Base-by-base conservation (phyloP, 2,113 vertebrate genomes). In the Marmota monax region DNA sequence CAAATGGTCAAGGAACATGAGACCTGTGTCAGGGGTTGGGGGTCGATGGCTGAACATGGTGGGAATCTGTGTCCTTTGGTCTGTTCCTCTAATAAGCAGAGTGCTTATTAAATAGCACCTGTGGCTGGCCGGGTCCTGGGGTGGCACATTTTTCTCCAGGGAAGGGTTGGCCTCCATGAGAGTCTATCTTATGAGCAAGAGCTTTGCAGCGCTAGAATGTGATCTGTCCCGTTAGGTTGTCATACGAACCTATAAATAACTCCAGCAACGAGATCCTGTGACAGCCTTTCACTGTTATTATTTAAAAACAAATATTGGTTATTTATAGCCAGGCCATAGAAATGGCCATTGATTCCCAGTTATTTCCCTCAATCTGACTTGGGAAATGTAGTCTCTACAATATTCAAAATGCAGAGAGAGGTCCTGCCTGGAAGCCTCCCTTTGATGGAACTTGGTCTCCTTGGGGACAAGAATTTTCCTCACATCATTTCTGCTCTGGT, bases 201-300 rank as follows among this genome's bases (percentile, higher is more conserved):
- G 27, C 37, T 89, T 84, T 34, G 78, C n/a, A 14, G 48, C 13
- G 3, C 74, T 76, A 39, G 58, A 78, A 91, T 94, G 92, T 92
- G 84, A 91, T 78, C 86, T 12, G 0, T 70, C 23, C 20, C 53
- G 17, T 84, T 90, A 37, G 34, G 39, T 18, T 73, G 37, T 92
- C 45, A 1, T 12, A 29, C 17, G 70, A 95, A 78, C 37, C 86
- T 83, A 34, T 90, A 89, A 95, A 91, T 91, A 92, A 63, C 76
- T 80, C 67, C 25, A 82, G 91, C 95, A 53, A 92, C 29, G 73
- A 84, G 92, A 69, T 51, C 78, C 42, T n/a, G n/a, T 5, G 63
- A 89, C 69, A 65, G n/a, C 42, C 32, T 86, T 86, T 74, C 27
- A 32, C 83, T 61, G 51, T n/a, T 74, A 56, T 58, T 22, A 77